These are phyloP conservation scores for Crossaster papposus DNA, from an alignment of 53 echinoderm and acorn worm genomes.

Conservation along the genomic window DNA sequence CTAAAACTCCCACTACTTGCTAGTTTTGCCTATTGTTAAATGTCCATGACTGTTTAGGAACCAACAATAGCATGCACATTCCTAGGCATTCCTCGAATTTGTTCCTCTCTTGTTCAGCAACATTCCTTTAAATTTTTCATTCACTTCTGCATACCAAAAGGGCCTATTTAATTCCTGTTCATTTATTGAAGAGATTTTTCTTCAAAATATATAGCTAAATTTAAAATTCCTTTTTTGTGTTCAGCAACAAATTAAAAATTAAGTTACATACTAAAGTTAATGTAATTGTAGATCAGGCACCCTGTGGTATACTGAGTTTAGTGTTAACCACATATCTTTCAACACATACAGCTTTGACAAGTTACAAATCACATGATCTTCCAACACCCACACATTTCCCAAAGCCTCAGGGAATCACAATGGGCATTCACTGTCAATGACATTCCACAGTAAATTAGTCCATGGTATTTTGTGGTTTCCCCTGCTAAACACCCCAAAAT, in stretches of 20 bases:
- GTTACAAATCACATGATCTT: not conserved
- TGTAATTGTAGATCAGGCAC: too few species aligned
- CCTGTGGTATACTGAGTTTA: not conserved
- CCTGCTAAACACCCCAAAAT: not conserved
- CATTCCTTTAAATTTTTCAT: not conserved
- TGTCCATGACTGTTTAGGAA: not conserved
- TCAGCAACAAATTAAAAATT: too few species aligned
- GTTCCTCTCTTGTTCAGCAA: not conserved
- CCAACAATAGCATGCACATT: not conserved
- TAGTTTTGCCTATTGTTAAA: not conserved
- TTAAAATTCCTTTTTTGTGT: too few species aligned
- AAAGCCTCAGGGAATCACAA: too few species aligned
- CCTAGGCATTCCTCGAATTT: conserved; percentile 6
- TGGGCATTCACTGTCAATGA: too few species aligned
- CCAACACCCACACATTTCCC: not conserved
- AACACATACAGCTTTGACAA: not conserved
- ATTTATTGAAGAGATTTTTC: too few species aligned
- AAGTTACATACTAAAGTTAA: too few species aligned
- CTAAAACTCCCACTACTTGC: not conserved
- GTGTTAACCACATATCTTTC: not conserved
- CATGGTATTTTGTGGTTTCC: not conserved
- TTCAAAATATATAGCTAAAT: too few species aligned
- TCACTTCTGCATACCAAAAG: not conserved
- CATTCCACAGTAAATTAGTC: not conserved
- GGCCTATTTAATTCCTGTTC: not conserved